These are phyloP conservation scores for Prostheceraeus crozeri DNA, from an alignment of 2,888 invertebrate species.

Conservation along the genomic window DNA sequence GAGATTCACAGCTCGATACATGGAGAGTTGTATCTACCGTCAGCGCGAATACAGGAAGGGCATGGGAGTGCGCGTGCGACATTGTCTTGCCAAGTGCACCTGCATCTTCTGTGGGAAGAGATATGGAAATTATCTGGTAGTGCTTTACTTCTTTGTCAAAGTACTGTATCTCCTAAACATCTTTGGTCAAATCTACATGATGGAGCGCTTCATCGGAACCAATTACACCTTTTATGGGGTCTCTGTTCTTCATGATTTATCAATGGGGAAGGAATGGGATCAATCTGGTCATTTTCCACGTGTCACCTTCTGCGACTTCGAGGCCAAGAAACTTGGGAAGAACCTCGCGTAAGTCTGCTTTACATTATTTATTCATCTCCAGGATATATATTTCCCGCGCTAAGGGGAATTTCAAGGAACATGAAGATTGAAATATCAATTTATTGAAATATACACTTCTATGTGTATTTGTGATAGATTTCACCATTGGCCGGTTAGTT, in stretches of 20 bases:
- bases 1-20: conserved; percentile 37
- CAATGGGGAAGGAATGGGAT: conserved; percentile 52
- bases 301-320: conserved; percentile 55
- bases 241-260: conserved; percentile 57
- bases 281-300: conserved; percentile 52
- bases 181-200: conserved; percentile 58
- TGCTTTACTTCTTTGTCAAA: conserved; percentile 57
- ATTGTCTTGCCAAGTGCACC: conserved; percentile 30
- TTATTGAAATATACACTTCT: too few species aligned
- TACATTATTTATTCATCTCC: background rate
- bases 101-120: conserved; percentile 33
- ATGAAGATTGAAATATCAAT: too few species aligned
- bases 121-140: conserved; percentile 57
- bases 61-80: conserved; percentile 16
- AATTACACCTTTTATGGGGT: conserved; percentile 56
- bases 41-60: conserved; percentile 29
- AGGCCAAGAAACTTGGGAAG: conserved; percentile 39
- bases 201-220: conserved; percentile 58
- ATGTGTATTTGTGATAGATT: too few species aligned
- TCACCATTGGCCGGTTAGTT: too few species aligned
- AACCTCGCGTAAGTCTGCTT: conserved; percentile 35
- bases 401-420: too few species aligned
- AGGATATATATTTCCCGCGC: too few species aligned
- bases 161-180: conserved; percentile 56
- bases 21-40: conserved; percentile 37